These are phyloP conservation scores for Pharmacophagus antenor DNA, from an alignment of 2,888 invertebrate genomes.

Conservation along the genomic window DNA sequence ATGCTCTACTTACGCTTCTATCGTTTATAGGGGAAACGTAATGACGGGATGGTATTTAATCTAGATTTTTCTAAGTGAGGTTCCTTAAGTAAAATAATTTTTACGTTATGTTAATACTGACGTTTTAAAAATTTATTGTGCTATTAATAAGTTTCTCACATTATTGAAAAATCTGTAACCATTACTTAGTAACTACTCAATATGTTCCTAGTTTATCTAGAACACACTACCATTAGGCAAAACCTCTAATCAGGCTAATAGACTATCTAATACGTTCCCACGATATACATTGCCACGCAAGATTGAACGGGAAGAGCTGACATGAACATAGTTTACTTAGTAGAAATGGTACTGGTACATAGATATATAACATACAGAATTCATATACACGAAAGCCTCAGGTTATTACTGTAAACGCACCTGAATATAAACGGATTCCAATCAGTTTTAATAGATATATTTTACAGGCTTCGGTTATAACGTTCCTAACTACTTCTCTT, in stretches of 20 bases:
- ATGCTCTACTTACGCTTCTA: background rate
- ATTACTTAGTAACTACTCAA: background rate
- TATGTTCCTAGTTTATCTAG: background rate
- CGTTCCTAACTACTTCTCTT: too few relatives aligned
- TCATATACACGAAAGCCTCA: background rate
- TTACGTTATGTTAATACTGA: too few relatives aligned
- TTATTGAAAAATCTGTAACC: too few relatives aligned
- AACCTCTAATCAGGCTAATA: constrained; percentile 2
- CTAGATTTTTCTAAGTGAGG: background rate
- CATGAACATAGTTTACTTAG: background rate
- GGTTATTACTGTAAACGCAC: background rate
- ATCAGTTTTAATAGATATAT: too few relatives aligned
- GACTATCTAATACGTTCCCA: background rate
- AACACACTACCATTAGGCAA: background rate
- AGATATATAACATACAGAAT: background rate
- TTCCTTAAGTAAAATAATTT: too few relatives aligned
- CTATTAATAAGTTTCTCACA: too few relatives aligned
- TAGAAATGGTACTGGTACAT: background rate
- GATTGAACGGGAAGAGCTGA: constrained; percentile 2
- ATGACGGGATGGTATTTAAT: background rate
- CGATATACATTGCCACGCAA: background rate
- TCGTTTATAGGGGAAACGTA: constrained; percentile 4
- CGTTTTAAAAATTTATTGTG: too few relatives aligned
- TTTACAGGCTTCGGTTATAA: too few relatives aligned
- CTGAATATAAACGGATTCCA: too few relatives aligned